A percentile compares a stretch with the other conserved stretches of the same genome.
Evolutionary conservation across 1,140 invertebrate species (phyloP).

Genomic region (Temnothorax nylanderi): DNA sequence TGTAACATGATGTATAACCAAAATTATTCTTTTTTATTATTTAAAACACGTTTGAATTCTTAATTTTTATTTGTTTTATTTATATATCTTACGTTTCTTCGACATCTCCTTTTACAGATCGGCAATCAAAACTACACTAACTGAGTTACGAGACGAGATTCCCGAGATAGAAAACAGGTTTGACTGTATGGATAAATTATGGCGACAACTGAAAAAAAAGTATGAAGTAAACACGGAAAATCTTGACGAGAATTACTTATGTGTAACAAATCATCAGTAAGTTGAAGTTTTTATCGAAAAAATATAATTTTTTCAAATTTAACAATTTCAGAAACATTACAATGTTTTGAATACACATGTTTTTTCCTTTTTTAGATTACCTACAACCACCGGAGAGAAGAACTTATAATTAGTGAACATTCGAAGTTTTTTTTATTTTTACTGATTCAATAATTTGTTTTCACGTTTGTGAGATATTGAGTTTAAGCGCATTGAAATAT

Average conservation of each 20-base stretch:
- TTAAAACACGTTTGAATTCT: slow-evolving; percentile 8
- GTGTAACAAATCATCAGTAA: slow-evolving; percentile 87
- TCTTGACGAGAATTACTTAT: slow-evolving; percentile 77
- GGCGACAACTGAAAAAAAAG: slow-evolving; percentile 72
- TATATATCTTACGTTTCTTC: background rate
- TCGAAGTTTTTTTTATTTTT: background rate
- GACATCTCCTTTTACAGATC: slow-evolving; percentile 66
- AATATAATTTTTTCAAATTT: slow-evolving; percentile 11
- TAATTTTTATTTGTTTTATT: slow-evolving; percentile 8
- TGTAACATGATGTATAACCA: slow-evolving; percentile 28
- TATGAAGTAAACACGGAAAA: slow-evolving; percentile 77
- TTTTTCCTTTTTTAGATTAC: slow-evolving; percentile 73
- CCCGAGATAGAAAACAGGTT: slow-evolving; percentile 73
- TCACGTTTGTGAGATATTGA: background rate
- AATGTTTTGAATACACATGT: background rate
- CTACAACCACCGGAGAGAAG: slow-evolving; percentile 72
- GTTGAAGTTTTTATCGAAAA: background rate
- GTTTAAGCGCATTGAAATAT: background rate
- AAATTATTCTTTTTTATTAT: slow-evolving; percentile 17
- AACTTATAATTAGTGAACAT: slow-evolving; percentile 15
- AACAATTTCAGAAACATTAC: background rate
- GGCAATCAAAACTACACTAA: slow-evolving; percentile 64
- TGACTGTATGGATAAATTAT: slow-evolving; percentile 75
- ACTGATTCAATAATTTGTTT: background rate
- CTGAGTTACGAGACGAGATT: slow-evolving; percentile 76